Conservation (phyloP, 2,888 invertebrate genomes). For the Cantharis rustica region DNA sequence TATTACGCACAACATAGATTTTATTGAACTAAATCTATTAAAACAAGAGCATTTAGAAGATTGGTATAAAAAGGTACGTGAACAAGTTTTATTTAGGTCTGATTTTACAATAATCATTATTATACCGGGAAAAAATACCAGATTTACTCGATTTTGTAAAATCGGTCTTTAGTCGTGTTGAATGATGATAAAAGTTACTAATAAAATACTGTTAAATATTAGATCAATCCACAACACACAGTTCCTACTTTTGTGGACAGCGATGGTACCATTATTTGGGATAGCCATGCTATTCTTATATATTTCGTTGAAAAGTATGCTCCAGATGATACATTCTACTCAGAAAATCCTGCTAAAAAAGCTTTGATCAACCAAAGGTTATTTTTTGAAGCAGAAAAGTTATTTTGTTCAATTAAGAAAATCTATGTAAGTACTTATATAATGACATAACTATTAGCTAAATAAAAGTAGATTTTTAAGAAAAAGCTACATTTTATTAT, state of each 20-base stretch:
- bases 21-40: not conserved
- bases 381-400: constrained; percentile 59
- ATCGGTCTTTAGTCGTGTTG: not conserved
- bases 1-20: not conserved
- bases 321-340: constrained; percentile 59
- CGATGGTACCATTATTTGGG: constrained; percentile 58
- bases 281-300: constrained; percentile 59
- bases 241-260: constrained; percentile 65
- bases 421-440: not conserved
- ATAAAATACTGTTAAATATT: not conserved
- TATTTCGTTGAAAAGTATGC: constrained; percentile 48
- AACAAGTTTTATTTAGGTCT: not conserved
- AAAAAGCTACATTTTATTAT: too few relatives aligned
- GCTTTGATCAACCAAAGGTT: constrained; percentile 61
- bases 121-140: too few relatives aligned
- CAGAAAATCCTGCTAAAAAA: constrained; percentile 58
- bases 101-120: too few relatives aligned
- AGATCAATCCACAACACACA: constrained; percentile 62
- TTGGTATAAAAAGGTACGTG: not conserved
- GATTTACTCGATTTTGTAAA: too few relatives aligned
- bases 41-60: not conserved
- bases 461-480: too few relatives aligned
- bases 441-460: too few relatives aligned
- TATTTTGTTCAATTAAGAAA: constrained; percentile 50
- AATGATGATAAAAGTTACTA: not conserved